phyloP scores from a whole-genome alignment of 1,140 invertebrate species.

The Euwallacea fornicatus region DNA sequence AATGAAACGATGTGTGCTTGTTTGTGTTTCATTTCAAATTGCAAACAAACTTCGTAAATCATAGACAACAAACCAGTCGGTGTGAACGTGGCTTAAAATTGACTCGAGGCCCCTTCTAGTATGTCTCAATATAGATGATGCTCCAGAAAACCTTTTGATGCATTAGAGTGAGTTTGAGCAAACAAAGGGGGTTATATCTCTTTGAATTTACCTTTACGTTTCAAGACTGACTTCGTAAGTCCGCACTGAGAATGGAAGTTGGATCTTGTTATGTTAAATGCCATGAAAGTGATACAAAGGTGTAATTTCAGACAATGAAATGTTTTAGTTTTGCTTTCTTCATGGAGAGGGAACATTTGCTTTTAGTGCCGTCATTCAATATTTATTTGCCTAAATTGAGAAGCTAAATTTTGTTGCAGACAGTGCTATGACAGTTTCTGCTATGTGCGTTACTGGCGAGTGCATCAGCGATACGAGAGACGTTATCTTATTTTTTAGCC shows the following conservation, averaged over 20 bases:
- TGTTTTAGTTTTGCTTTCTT: not conserved
- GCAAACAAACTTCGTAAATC: conserved; percentile 2
- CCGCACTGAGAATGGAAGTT: not conserved
- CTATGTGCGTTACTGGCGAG: too few relatives aligned
- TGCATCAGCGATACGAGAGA: too few relatives aligned
- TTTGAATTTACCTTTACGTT: conserved; percentile 4
- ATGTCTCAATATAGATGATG: not conserved
- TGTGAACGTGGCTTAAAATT: not conserved
- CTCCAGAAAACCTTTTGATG: conserved; percentile 1
- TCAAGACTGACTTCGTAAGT: not conserved
- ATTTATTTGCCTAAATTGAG: too few relatives aligned
- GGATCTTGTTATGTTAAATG: conserved; percentile 4
- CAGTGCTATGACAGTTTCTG: too few relatives aligned
- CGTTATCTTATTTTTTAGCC: too few relatives aligned
- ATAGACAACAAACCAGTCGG: not conserved
- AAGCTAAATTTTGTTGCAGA: too few relatives aligned
- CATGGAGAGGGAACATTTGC: too few relatives aligned
- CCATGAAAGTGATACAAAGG: conserved; percentile 4
- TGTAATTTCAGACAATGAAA: conserved; percentile 5
- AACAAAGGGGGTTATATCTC: conserved; percentile 1
- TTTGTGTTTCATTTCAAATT: not conserved
- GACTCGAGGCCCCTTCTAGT: not conserved
- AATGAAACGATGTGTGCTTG: not conserved
- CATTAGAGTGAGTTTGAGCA: not conserved
- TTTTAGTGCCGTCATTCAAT: too few relatives aligned